Evolutionary conservation across 2,113 vertebrate species (phyloP).

Genomic region (Hylia prasina): DNA sequence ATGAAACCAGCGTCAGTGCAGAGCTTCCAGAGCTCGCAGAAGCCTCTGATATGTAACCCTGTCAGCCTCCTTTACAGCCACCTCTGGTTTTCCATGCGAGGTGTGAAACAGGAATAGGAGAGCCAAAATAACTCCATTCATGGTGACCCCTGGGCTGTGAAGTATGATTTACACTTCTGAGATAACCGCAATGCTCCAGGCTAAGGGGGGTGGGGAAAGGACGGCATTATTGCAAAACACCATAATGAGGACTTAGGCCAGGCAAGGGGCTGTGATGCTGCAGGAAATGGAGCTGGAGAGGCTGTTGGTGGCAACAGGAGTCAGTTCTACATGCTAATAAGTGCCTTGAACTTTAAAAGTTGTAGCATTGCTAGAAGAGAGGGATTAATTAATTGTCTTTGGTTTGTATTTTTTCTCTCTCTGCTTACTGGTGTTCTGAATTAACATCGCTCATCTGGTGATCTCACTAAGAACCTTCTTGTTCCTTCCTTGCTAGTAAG

Average conservation of each 20-base stretch:
- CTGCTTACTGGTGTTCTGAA: not conserved
- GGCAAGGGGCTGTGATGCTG: not conserved
- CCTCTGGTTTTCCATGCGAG: not conserved
- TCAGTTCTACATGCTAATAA: not conserved
- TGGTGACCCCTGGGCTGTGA: not conserved
- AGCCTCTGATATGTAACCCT: not conserved
- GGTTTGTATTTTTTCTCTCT: not conserved
- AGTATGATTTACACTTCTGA: not conserved
- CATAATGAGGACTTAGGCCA: accelerated
- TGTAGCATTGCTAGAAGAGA: not conserved
- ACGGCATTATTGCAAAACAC: not conserved
- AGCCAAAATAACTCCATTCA: not conserved
- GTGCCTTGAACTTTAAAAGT: not conserved
- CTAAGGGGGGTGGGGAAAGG: too few relatives aligned
- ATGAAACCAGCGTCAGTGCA: not conserved
- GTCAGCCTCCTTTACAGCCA: not conserved
- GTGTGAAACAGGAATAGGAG: not conserved
- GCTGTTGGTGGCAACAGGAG: not conserved
- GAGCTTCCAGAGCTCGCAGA: not conserved
- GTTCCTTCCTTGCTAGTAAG: not conserved
- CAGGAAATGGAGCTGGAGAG: not conserved
- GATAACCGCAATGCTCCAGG: not conserved
- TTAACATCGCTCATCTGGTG: not conserved
- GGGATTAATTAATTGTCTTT: not conserved
- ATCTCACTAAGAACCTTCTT: not conserved